Evolutionary conservation across 2,888 invertebrate species (phyloP).

Genomic region (Melanostoma mellinum): DNA sequence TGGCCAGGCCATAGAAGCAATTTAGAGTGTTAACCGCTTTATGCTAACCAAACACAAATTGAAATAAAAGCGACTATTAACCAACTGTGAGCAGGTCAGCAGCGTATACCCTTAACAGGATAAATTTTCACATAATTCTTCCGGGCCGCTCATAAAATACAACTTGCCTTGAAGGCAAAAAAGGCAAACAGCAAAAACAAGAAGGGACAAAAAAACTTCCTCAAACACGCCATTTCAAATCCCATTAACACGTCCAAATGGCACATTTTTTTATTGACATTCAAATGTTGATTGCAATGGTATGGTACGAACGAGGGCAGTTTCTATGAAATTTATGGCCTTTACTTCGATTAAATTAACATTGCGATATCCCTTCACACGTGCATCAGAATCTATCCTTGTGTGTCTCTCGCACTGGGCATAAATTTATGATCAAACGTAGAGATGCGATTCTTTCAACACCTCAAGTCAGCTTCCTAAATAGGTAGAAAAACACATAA

Average conservation of each 20-base stretch:
- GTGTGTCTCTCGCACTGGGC: conserved; percentile 3
- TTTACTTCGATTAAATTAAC: conserved; percentile 67
- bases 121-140: no score
- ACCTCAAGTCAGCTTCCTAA: conserved; percentile 20
- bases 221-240: conserved; percentile 57
- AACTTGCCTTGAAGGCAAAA: background rate
- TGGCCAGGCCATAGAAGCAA: conserved; percentile 8
- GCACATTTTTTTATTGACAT: conserved; percentile 51
- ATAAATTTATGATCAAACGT: conserved; percentile 41
- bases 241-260: conserved; percentile 68
- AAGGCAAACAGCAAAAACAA: background rate
- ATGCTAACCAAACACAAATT: conserved; percentile 18
- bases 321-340: conserved; percentile 49
- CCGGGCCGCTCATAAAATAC: background rate
- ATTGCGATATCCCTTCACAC: conserved; percentile 42
- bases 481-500: conserved; percentile 44
- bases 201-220: conserved; percentile 9
- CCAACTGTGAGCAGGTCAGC: conserved; percentile 16
- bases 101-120: background rate
- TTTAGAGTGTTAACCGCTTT: conserved; percentile 27
- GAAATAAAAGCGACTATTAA: conserved; percentile 22
- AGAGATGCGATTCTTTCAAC: conserved; percentile 49
- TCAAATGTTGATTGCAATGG: conserved; percentile 53
- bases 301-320: conserved; percentile 27
- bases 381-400: background rate